Percentiles rank a stretch among this genome's conserved stretches.
Evolutionary conservation across 2,113 vertebrate genomes (phyloP).

Genomic region (Cettia cetti): DNA sequence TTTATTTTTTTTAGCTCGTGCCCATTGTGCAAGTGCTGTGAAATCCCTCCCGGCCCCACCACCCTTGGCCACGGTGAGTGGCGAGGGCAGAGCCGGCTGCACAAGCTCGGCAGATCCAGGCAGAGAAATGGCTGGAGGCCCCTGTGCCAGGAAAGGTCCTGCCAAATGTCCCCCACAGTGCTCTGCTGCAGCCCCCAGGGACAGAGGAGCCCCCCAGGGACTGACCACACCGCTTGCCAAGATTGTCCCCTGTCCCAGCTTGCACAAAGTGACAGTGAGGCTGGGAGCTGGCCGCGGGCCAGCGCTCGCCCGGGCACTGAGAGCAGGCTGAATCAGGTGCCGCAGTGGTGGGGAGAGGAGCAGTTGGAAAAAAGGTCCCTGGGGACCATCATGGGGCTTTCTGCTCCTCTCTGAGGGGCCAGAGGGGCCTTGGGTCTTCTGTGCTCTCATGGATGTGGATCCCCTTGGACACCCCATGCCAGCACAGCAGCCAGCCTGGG

Average conservation of each 20-base stretch:
- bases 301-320: neutral
- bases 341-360: neutral
- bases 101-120: neutral
- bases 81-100: neutral
- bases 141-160: neutral
- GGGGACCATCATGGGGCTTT: neutral
- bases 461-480: neutral
- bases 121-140: neutral
- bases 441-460: neutral
- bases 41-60: neutral
- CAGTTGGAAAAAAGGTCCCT: neutral
- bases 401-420: neutral
- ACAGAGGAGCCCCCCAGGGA: neutral
- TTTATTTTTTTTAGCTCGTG: neutral
- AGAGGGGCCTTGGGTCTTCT: neutral
- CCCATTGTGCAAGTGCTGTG: neutral
- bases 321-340: slow-evolving; percentile 9
- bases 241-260: neutral
- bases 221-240: accelerated
- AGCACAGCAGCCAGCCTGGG: neutral
- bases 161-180: accelerated
- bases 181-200: neutral
- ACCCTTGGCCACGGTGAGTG: neutral
- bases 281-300: slow-evolving; percentile 1
- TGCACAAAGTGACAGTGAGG: neutral